Base-by-base conservation (phyloP, 2,888 invertebrate species). In the Odontomyia ornata region DNA sequence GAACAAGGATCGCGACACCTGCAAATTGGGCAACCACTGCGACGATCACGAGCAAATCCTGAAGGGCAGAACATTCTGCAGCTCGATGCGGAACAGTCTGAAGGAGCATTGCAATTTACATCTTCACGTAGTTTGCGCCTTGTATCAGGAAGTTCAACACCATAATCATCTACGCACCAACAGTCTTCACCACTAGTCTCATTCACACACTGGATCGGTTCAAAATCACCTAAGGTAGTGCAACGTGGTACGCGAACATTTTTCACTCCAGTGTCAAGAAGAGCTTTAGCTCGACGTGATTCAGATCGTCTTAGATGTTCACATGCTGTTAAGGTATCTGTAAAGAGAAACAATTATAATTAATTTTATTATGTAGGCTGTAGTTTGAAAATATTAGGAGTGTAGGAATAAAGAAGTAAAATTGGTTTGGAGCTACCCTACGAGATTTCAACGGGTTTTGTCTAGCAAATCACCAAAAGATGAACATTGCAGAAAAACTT, bases 61-160 rank as follows among this genome's bases (percentile, higher is more conserved):
- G 94, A 90, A 0, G 95, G 93, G 82, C 95, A 95, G 80, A 95
- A 90, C 95, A 95, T 95, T 57, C 95, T 90, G 83, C 95, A 95
- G 0, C 93, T 93, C 81, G 93, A 93, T 0, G 93, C 93, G 0
- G 93, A 91, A 83, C 95, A 95, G 1, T 91, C 89, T 36, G 90
- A 89, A 0, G 92, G 92, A 64, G 86, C 85, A 43, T 76, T 76
- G 36, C 85, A 86, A 18, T 79, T 81, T 0, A 86, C 85, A 13
- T 80, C 79, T 0, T 82, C 78, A 0, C 83, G 82, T 4, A 81
- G 84, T 13, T 81, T 79, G 0, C 92, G 91, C 80, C 92, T 87
- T 0, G 95, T 95, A 64, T 94, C 94, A 1, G 93, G 91, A 18
- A 93, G 84, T 88, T 95, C 95, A 80, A 91, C 91, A 0, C 95